Conservation (phyloP, 2,113 vertebrate genomes). For the Malaclemys terrapin region DNA sequence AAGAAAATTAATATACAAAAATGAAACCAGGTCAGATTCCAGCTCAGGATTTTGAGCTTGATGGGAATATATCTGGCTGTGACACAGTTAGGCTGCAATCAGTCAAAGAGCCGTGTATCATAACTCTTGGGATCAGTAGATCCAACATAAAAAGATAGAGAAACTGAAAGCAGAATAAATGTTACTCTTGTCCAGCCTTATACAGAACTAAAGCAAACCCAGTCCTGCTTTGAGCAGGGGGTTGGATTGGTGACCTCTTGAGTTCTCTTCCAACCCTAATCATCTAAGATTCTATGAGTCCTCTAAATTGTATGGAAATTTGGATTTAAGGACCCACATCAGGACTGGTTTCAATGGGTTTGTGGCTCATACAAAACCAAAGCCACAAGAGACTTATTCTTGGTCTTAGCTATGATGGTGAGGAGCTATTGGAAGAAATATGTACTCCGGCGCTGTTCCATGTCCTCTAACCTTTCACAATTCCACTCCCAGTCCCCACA, state of each 20-base stretch:
- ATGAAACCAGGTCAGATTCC: not conserved
- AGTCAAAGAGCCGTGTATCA: not conserved
- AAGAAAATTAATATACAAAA: not conserved
- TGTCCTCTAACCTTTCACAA: not conserved
- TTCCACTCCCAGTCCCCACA: not conserved
- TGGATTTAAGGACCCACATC: not conserved
- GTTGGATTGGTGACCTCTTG: too few species aligned
- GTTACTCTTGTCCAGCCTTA: not conserved
- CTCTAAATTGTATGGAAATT: not conserved
- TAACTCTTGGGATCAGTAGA: not conserved
- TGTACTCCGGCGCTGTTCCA: not conserved
- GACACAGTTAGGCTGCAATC: not conserved
- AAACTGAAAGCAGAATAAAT: not conserved
- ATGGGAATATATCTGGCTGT: not conserved
- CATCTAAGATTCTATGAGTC: not conserved
- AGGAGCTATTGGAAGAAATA: not conserved
- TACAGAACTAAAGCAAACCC: not conserved
- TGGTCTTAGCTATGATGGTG: not conserved
- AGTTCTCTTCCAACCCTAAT: too few species aligned
- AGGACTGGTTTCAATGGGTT: not conserved
- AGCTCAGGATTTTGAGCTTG: not conserved
- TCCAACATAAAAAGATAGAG: not conserved
- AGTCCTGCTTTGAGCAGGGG: too few species aligned
- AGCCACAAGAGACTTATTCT: not conserved
- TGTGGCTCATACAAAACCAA: not conserved